These are phyloP conservation scores for Lophochroa leadbeateri DNA, from an alignment of 2,113 vertebrate genomes.

Conservation along the genomic window DNA sequence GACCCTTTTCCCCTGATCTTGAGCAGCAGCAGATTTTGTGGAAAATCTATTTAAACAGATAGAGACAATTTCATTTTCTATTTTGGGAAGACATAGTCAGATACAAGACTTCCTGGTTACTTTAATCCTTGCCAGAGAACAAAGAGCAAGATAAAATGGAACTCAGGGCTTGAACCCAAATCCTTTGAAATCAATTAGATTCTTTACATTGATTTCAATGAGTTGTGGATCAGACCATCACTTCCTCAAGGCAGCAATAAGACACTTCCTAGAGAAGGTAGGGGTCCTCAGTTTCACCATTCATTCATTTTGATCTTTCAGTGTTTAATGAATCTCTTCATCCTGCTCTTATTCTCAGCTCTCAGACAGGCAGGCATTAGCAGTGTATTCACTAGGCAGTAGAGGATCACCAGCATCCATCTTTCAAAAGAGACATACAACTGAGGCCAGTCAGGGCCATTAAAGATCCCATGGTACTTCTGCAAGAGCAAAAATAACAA, in stretches of 20 bases:
- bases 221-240: conserved; percentile 48
- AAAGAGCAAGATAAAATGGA: conserved; percentile 46
- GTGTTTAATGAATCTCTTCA: conserved; percentile 45
- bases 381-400: conserved; percentile 7
- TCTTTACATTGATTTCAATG: conserved; percentile 55
- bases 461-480: conserved; percentile 47
- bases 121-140: conserved; percentile 44
- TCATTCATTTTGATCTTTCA: conserved; percentile 44
- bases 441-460: conserved; percentile 19
- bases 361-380: conserved; percentile 27
- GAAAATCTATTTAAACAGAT: neutral
- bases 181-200: conserved; percentile 50
- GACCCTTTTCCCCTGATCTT: neutral
- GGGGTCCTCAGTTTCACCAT: conserved; percentile 21
- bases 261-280: conserved; percentile 43
- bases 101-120: neutral
- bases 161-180: conserved; percentile 37
- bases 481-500: conserved; percentile 57
- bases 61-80: neutral
- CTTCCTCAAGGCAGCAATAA: conserved; percentile 52
- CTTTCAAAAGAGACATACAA: conserved; percentile 32
- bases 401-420: conserved; percentile 44
- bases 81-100: conserved; percentile 18
- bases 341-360: conserved; percentile 47
- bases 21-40: neutral